Conservation (phyloP, 2,888 invertebrate species). For the Drosophila imparisetae region DNA sequence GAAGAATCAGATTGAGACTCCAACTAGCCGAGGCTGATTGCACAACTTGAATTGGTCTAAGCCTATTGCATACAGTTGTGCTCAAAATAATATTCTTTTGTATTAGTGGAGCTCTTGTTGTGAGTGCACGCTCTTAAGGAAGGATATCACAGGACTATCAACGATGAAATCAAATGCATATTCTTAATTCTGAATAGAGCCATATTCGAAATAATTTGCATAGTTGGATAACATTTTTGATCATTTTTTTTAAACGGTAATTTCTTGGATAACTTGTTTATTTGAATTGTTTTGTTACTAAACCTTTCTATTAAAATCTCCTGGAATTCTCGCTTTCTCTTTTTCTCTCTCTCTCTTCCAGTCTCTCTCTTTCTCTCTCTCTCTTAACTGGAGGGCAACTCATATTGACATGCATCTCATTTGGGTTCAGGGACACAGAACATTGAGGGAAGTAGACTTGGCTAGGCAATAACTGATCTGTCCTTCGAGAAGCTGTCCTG, state of each 20-base stretch:
- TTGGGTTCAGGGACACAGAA: not conserved
- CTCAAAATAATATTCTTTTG: not conserved
- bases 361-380: not conserved
- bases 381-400: not conserved
- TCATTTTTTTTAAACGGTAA: no score
- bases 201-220: not conserved
- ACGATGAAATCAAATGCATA: not conserved
- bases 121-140: not conserved
- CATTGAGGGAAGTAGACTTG: not conserved
- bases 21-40: conserved; percentile 55
- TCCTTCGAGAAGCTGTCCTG: not conserved
- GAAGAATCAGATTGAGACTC: not conserved
- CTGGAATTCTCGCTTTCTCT: not conserved
- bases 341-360: not conserved
- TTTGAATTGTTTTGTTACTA: not conserved
- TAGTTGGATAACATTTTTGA: not conserved
- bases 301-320: not conserved
- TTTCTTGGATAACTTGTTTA: not conserved
- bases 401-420: not conserved
- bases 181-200: not conserved
- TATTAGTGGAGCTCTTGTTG: not conserved
- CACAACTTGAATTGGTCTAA: conserved; percentile 41
- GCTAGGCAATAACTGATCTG: not conserved
- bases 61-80: not conserved
- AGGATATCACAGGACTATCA: not conserved